A percentile compares a stretch with the other conserved stretches of the same genome.
Evolutionary conservation across 2,113 vertebrate genomes (phyloP).

Genomic region (Bubo bubo): DNA sequence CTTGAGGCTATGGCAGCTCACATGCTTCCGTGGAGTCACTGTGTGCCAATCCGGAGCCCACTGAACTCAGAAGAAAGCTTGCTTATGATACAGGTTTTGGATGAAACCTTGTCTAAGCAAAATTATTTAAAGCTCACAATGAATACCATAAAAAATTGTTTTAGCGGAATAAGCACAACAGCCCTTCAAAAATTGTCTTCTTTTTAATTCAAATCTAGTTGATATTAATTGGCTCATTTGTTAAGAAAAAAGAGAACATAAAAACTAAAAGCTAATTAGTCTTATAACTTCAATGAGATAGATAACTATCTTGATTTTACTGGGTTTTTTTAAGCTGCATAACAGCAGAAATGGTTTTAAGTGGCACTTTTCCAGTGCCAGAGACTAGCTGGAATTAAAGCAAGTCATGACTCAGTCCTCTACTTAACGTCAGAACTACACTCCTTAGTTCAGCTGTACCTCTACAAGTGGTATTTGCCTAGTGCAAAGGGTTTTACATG

Average conservation of each 20-base stretch:
- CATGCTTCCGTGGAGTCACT: fast-evolving
- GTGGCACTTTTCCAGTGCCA: neutral
- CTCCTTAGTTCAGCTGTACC: neutral
- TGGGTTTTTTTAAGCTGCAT: neutral
- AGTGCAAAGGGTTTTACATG: neutral
- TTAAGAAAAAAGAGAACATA: neutral
- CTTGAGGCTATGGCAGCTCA: neutral
- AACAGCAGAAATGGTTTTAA: neutral
- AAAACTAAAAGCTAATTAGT: neutral
- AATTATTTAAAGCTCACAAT: neutral
- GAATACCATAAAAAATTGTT: neutral
- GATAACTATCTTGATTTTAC: neutral
- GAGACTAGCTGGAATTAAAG: neutral
- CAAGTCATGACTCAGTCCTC: neutral
- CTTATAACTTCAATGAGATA: neutral
- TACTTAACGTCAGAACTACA: neutral
- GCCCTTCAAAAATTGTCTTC: neutral
- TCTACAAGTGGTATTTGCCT: neutral
- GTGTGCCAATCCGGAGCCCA: neutral
- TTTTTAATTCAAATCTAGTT: neutral
- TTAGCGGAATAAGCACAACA: neutral
- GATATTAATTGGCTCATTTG: neutral
- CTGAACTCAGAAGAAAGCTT: neutral
- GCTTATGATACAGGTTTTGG: neutral
- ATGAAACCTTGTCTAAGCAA: neutral